phyloP scores from a whole-genome alignment of 2,888 invertebrate genomes.

The Danaus chrysippus region DNA sequence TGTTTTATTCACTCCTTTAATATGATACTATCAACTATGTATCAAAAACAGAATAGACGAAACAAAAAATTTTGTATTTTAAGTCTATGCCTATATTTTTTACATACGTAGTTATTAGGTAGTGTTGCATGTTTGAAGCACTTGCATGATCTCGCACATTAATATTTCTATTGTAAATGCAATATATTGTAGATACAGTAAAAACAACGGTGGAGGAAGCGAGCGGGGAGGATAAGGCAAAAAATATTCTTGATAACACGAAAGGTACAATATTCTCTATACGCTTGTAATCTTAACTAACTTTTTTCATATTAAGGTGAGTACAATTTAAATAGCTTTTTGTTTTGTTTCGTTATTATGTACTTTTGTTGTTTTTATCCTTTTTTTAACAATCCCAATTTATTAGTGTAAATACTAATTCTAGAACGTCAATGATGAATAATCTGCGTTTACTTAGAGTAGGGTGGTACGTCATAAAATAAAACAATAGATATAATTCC shows the following conservation, averaged over 20 bases:
- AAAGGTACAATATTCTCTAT: slow-evolving; percentile 33
- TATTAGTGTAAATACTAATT: no score
- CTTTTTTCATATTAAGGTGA: not conserved
- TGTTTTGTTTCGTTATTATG: slow-evolving; percentile 3
- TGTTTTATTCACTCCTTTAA: slow-evolving; percentile 12
- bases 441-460: no score
- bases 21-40: slow-evolving; percentile 45
- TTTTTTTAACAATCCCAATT: no score
- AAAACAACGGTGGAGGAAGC: slow-evolving; percentile 32
- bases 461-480: no score
- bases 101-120: not conserved
- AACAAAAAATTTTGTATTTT: slow-evolving; percentile 66
- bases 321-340: not conserved
- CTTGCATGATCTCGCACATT: not conserved
- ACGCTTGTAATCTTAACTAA: slow-evolving; percentile 10
- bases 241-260: slow-evolving; percentile 39
- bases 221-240: slow-evolving; percentile 35
- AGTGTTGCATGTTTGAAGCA: not conserved
- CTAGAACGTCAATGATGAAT: no score
- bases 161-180: slow-evolving; percentile 25
- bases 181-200: slow-evolving; percentile 35
- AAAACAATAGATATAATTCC: no score
- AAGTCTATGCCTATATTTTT: slow-evolving; percentile 48
- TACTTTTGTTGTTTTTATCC: no score
- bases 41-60: slow-evolving; percentile 56